A percentile compares a stretch with the other conserved stretches of the same genome.
Evolutionary conservation across 2,113 vertebrate genomes (phyloP).

Genomic region (Craseonycteris thonglongyai): DNA sequence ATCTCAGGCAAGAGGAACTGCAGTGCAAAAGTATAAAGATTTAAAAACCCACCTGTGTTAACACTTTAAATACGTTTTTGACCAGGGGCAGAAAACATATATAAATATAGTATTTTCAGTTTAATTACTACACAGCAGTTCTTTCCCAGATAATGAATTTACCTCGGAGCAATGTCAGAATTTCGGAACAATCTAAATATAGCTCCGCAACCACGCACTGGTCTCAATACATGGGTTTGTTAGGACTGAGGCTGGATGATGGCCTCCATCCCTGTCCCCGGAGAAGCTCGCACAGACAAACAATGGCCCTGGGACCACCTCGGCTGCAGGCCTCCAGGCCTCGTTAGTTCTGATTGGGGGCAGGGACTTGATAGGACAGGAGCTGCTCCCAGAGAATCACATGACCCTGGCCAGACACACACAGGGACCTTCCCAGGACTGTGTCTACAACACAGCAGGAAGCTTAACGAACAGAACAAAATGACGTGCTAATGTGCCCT

Average conservation of each 20-base stretch:
- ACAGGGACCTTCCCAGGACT: background rate
- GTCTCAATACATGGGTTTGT: background rate
- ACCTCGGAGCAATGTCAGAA: conserved; percentile 22
- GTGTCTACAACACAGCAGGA: background rate
- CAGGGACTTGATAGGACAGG: background rate
- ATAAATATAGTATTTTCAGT: conserved; percentile 37
- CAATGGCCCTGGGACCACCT: background rate
- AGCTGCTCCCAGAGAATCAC: background rate
- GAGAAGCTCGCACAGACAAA: background rate
- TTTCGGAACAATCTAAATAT: conserved; percentile 26
- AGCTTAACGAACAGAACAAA: conserved; percentile 40
- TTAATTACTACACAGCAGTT: conserved; percentile 29
- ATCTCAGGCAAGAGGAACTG: background rate
- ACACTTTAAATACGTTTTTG: conserved; percentile 23
- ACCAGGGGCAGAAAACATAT: background rate
- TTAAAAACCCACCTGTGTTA: background rate
- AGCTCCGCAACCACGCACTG: background rate
- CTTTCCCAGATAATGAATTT: conserved; percentile 37
- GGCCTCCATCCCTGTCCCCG: background rate
- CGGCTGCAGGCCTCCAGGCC: background rate
- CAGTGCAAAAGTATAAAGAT: background rate
- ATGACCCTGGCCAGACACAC: background rate
- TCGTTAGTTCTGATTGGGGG: background rate
- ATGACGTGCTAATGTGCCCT: background rate
- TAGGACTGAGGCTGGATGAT: background rate